Base-by-base conservation (phyloP, 2,113 vertebrate species). In the Saguinus midas region DNA sequence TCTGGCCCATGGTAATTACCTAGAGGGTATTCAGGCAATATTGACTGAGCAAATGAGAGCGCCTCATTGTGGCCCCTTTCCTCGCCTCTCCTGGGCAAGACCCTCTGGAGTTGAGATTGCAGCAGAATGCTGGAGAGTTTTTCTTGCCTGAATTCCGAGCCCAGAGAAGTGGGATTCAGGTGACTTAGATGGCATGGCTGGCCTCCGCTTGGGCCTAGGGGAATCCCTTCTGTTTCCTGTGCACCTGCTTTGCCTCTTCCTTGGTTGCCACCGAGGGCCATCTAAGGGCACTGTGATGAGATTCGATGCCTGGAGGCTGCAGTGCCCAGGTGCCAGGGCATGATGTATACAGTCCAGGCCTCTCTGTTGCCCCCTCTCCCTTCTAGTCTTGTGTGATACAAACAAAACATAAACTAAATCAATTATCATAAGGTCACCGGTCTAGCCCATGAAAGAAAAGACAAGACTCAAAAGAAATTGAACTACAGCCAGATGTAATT, bases 371-470 rank as follows among this genome's bases (percentile, higher is more conserved):
- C 48, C 35, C 73, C 20, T 85, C 48, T 55, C 21, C 40, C 35
- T 91, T 84, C 73, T 64, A n/a, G 92, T 94, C 90, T 66, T 35
- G 1, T 32, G 52, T 29, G 78, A 83, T 78, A 79, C 64, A 76
- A 58, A 79, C 90, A 84, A 93, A 96, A 83, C 79, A 70, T 92
- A 87, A 95, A 90, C 35, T 78, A 92, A 97, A 82, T 94, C 27
- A 17, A 92, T 96, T 94, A 96, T 89, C 66, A 8, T 92, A 92
- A 96, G 97, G 97, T 96, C 96, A 96, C 81, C 94, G 96, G 85
- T 87, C 92, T 70, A 79, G 94, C 66, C 48, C 25, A 43, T 48
- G 84, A 97, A 92, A 87, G 90, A 84, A 76, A 58, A 87, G 83
- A 97, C 81, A 87, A 87, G 95, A 66, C 87, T 90, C 48, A 73